phyloP scores from a whole-genome alignment of 2,797 vertebrate species.

The Sphaeramia orbicularis region DNA sequence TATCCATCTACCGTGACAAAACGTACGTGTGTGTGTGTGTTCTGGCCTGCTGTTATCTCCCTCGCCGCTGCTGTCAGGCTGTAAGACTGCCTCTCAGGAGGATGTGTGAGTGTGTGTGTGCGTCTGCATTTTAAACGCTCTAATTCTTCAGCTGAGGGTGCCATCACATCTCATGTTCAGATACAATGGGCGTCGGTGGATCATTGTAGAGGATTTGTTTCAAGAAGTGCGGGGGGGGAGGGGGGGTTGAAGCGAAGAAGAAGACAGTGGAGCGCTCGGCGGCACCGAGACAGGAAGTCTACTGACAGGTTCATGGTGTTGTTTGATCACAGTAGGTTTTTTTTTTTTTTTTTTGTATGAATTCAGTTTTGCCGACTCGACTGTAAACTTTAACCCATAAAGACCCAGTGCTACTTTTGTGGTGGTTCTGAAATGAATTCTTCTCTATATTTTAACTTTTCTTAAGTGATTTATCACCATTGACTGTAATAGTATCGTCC shows the following conservation, averaged over 20 bases:
- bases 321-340: not conserved
- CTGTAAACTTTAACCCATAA: no score
- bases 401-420: no score
- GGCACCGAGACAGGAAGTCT: no score
- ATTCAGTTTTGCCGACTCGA: no score
- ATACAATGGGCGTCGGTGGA: constrained; percentile 39
- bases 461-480: no score
- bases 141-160: constrained; percentile 61
- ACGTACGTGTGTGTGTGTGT: constrained; percentile 55
- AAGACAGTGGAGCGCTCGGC: not conserved
- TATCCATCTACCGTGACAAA: constrained; percentile 72
- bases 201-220: constrained; percentile 8
- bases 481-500: no score
- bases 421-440: no score
- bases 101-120: constrained; percentile 32
- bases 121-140: constrained; percentile 32
- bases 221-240: not conserved
- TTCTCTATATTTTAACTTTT: no score
- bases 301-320: no score
- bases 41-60: constrained; percentile 77
- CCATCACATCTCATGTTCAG: constrained; percentile 49
- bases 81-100: constrained; percentile 71
- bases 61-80: constrained; percentile 76
- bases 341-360: no score
- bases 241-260: not conserved